These are phyloP conservation scores for Heliconius ethilla DNA, from an alignment of 2,888 invertebrate genomes.

Conservation along the genomic window DNA sequence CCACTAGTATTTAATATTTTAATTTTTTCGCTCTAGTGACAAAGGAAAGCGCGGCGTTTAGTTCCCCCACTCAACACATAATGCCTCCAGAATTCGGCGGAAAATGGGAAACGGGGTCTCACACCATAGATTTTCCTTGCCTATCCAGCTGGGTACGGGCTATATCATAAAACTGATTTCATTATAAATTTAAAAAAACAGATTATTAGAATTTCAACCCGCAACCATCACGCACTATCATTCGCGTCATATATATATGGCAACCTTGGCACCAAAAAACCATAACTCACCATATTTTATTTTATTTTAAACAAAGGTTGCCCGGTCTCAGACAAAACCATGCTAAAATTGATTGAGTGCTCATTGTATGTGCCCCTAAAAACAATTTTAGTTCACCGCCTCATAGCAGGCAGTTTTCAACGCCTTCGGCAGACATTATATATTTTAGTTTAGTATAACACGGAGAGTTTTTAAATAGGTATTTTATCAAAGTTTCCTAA, in stretches of 20 bases:
- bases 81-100: too few species aligned
- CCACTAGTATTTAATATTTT: too few species aligned
- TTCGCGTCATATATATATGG: background rate
- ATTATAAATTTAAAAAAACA: background rate
- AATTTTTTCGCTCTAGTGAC: too few species aligned
- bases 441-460: background rate
- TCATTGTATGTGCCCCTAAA: constrained; percentile 13
- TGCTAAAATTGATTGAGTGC: constrained; percentile 28
- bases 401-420: background rate
- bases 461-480: background rate
- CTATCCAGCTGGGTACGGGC: too few species aligned
- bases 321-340: background rate
- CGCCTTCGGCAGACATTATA: background rate
- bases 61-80: too few species aligned
- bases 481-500: background rate
- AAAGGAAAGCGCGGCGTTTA: too few species aligned
- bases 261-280: constrained; percentile 6
- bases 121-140: too few species aligned
- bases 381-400: background rate
- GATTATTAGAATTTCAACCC: background rate
- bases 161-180: too few species aligned
- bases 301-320: background rate
- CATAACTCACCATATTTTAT: background rate
- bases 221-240: background rate
- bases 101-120: too few species aligned